A percentile compares a stretch with the other conserved stretches of the same genome.
Evolutionary conservation across 2,113 vertebrate genomes (phyloP).

Genomic region (Triplophysa rosa): DNA sequence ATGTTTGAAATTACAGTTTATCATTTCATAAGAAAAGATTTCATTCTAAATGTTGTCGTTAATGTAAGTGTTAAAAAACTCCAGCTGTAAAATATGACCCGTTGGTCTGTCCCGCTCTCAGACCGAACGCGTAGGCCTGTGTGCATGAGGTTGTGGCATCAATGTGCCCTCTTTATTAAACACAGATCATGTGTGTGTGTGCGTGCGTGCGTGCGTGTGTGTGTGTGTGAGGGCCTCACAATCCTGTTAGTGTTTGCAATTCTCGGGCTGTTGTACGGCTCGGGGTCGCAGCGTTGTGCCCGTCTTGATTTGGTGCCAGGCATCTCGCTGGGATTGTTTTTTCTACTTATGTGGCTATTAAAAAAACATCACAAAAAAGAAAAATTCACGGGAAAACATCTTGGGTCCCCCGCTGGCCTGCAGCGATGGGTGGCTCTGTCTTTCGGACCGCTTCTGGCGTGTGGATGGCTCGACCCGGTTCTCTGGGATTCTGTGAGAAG

Average conservation of each 20-base stretch:
- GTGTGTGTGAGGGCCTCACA: constrained; percentile 60
- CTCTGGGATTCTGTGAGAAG: neutral
- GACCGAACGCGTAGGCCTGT: neutral
- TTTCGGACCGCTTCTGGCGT: neutral
- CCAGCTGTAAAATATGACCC: neutral
- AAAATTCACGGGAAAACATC: constrained; percentile 24
- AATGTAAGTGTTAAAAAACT: neutral
- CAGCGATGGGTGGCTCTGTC: neutral
- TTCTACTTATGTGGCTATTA: constrained; percentile 66
- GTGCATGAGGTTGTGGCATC: constrained; percentile 41
- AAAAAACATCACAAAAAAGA: constrained; percentile 49
- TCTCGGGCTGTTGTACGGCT: constrained; percentile 69
- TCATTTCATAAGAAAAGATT: too few species aligned
- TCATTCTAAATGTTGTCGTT: neutral
- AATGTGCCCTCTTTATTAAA: constrained; percentile 50
- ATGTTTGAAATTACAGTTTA: too few species aligned
- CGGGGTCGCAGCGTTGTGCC: constrained; percentile 69
- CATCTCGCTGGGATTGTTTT: constrained; percentile 74
- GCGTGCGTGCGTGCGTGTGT: constrained; percentile 23
- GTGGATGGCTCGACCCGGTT: constrained; percentile 6
- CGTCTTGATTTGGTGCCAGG: constrained; percentile 79
- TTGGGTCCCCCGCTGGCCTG: neutral
- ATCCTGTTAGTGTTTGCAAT: neutral
- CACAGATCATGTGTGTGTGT: constrained; percentile 53
- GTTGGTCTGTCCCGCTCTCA: constrained; percentile 30